Evolutionary conservation across 2,888 invertebrate genomes (phyloP), one percentile per base, ranked within the genome.

Genomic region (Sepioteuthis lessoniana): DNA sequence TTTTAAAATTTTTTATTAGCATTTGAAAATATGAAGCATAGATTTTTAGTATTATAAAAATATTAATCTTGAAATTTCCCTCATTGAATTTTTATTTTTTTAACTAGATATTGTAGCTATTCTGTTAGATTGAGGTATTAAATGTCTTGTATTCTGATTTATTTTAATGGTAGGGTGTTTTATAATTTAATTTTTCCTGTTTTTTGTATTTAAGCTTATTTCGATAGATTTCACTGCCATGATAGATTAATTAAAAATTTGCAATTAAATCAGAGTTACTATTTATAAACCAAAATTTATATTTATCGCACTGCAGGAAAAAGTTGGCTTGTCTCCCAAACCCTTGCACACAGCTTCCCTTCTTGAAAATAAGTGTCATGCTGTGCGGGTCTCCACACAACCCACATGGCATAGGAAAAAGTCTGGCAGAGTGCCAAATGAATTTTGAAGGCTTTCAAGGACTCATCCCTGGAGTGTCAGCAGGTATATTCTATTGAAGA

Each of bases 341-440:
- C 91, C 46, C 91, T 91, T 91, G 38, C 91, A 91, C 91, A 38
- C 91, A 46, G 91, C 91, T 91, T 91, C 91, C 91, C 91, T 46
- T 46, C 91, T 91, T 91, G 42, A 91, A 91, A 91, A 46, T 91
- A 91, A 91, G 91, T 91, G 91, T 91, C 42, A 91, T 91, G 91
- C 91, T 91, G 91, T 91, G 91, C 91, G 91, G 91, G 91, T 91
- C 91, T 91, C 42, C 91, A 91, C 91, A 91, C 91, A 91, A 91
- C 91, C 91, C 91, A 91, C 91, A 91, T 91, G 91, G 91, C 91
- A 91, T 46, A 91, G 91, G 91, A 91, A 91, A 91, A 91, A 42
- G 46, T 91, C 91, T 91, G 91, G 91, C 91, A 91, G 91, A 91
- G 91, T 91, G 91, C 91, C 91, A 91, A 46, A 91, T 91, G 91